Conservation (phyloP, 2,113 vertebrate genomes). For the Albula glossodonta region DNA sequence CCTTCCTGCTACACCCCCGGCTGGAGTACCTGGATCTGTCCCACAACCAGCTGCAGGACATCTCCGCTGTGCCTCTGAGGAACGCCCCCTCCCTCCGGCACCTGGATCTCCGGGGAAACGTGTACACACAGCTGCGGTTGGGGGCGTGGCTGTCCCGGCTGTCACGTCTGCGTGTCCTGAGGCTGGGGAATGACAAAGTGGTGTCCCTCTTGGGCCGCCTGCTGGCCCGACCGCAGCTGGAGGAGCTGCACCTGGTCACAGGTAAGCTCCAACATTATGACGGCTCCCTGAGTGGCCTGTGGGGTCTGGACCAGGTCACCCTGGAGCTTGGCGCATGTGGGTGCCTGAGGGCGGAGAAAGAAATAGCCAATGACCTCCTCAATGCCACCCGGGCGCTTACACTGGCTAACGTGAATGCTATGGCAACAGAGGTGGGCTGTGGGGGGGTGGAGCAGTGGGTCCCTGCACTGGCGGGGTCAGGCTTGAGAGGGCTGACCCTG, state of each 20-base stretch:
- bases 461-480: too few species aligned
- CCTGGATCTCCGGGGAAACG: slow-evolving; percentile 22
- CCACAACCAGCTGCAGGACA: slow-evolving; percentile 16
- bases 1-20: slow-evolving; percentile 19
- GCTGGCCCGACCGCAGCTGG: slow-evolving; percentile 4
- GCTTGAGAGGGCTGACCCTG: too few species aligned
- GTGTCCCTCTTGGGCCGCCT: not conserved
- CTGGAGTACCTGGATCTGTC: slow-evolving; percentile 24
- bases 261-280: slow-evolving; percentile 15
- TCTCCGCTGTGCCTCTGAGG: slow-evolving; percentile 19
- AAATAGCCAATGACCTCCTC: too few species aligned
- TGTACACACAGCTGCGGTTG: not conserved
- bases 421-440: too few species aligned
- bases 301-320: not conserved
- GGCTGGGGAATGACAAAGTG: slow-evolving; percentile 5
- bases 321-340: slow-evolving; percentile 17
- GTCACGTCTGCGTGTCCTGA: slow-evolving; percentile 8
- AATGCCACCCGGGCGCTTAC: too few species aligned
- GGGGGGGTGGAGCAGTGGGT: too few species aligned
- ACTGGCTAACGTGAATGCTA: too few species aligned
- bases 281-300: slow-evolving; percentile 12
- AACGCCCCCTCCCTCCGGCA: slow-evolving; percentile 10
- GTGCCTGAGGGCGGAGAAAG: not conserved
- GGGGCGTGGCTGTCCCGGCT: slow-evolving; percentile 9
- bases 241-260: slow-evolving; percentile 21